Evolutionary conservation across 2,797 vertebrate species (phyloP), one percentile per base, ranked within the genome.

Genomic region (Perodicticus potto): DNA sequence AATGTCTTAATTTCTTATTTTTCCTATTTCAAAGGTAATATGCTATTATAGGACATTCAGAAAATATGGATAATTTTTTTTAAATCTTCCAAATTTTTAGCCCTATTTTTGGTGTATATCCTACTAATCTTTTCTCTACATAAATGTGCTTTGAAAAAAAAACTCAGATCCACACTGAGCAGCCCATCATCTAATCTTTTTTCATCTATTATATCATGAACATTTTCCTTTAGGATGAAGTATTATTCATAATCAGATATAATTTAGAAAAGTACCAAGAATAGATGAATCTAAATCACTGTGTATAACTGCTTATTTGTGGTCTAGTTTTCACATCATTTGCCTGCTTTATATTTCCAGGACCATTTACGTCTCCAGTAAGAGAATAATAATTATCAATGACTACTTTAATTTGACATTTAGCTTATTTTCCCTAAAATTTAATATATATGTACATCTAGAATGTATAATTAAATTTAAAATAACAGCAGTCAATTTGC

Each of bases 181-280:
- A 95, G 45, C 32, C 40, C 32, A 70, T 72, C 53, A 63, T 16
- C n/a, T 81, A 55, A 86, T 78, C 67, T 91, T 67, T 91, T 72
- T 55, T 82, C 10, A 80, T 74, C 76, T 91, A 49, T 67, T 63
- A n/a, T 55, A 85, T 69, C 40, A 70, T 55, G 55, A 78, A 34
- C 37, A 89, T 73, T 81, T 84, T 61, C 25, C 67, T 43, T 86
- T 90, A 76, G 37, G 76, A 95, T 85, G 81, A 94, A 87, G 67
- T 89, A 88, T 59, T 87, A 65, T 59, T 86, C 94, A 57, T 57
- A 95, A 82, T 40, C 10, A 37, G 37, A 12, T 70, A 70, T 20
- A 29, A 69, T 94, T 93, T 91, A 81, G 19, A 93, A 94, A 70
- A 67, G 61, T 45, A 29, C 37, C 40, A 92, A 95, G 37, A 96